Base-by-base conservation (phyloP, 1,140 invertebrate species). In the Drosophila trapezifrons region DNA sequence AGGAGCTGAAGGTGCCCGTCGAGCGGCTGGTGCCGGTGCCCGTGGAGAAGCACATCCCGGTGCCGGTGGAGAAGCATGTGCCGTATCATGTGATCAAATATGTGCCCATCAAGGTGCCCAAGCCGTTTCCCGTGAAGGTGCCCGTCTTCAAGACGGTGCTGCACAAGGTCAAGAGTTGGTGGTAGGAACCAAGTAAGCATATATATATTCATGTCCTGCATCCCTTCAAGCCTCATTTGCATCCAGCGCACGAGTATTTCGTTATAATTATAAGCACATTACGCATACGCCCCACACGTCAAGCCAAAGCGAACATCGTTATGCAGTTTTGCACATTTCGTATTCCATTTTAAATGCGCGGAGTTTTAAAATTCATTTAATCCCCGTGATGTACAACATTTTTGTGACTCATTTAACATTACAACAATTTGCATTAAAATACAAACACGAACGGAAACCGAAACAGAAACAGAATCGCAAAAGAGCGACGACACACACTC, bases 41-140 rank as follows among this genome's bases (percentile, higher is more conserved):
- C 4, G 94, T 96, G 6, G 95, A 96, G 69, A 96, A 96, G 85
- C 93, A 95, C 49, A 93, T 96, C 9, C 95, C 95, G 1, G 95
- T 96, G 80, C 95, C 95, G 5, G 94, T 96, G 5, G 95, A 96
- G 82, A 96, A 96, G 70, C 95, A 94, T 51, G 93, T 96, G 8
- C 95, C 96, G 1, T 95, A 95, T 51, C 93, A 93, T 49, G 93
- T 96, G 3, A 94, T 96, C 76, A 96, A 96, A 76, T 95, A 95
- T 79, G 93, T 96, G 15, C 94, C 94, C 2, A 94, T 96, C 9
- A 95, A 94, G 8, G 94, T 96, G 22, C 95, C 95, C 43, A 95
- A 95, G 70, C 95, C 95, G 2, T 96, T 95, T 66, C 95, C 95
- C 10, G 94, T 96, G n/a, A 95, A 96, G 80, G 94, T 96, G 49